phyloP scores from a whole-genome alignment of 2,888 invertebrate species.

The Lutraria lutraria region DNA sequence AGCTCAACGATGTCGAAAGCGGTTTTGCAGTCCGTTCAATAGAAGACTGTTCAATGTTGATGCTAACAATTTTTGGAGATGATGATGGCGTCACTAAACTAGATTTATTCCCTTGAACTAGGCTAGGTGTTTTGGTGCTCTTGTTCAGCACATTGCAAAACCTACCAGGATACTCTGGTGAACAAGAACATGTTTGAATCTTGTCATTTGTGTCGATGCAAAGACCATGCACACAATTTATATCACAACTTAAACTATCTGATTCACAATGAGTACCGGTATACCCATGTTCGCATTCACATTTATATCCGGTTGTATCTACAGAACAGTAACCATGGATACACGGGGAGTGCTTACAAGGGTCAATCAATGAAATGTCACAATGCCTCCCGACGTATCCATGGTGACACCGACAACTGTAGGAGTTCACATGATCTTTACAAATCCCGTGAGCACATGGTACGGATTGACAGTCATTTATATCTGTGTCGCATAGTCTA shows the following conservation, averaged over 20 bases:
- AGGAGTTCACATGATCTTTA: slow-evolving; percentile 55
- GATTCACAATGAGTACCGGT: slow-evolving; percentile 49
- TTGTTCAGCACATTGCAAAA: background rate
- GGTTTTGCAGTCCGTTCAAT: no score
- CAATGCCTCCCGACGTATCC: slow-evolving; percentile 52
- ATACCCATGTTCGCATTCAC: slow-evolving; percentile 49
- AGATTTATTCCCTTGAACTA: no score
- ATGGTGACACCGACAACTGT: slow-evolving; percentile 37
- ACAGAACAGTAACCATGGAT: slow-evolving; percentile 50
- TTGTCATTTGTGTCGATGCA: background rate
- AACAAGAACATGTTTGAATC: background rate
- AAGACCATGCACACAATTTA: slow-evolving; percentile 15
- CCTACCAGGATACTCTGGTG: background rate
- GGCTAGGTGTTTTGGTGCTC: background rate
- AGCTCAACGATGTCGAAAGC: no score
- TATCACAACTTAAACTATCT: slow-evolving; percentile 6
- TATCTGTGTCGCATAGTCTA: slow-evolving; percentile 38
- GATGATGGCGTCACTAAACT: no score
- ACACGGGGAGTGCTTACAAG: slow-evolving; percentile 46
- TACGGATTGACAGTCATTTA: slow-evolving; percentile 51
- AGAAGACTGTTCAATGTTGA: no score
- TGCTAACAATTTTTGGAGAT: no score
- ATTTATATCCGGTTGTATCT: slow-evolving; percentile 24
- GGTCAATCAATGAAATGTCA: slow-evolving; percentile 42
- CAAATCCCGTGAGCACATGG: slow-evolving; percentile 60